phyloP scores from a whole-genome alignment of 2,113 vertebrate species.

The Verasper variegatus region DNA sequence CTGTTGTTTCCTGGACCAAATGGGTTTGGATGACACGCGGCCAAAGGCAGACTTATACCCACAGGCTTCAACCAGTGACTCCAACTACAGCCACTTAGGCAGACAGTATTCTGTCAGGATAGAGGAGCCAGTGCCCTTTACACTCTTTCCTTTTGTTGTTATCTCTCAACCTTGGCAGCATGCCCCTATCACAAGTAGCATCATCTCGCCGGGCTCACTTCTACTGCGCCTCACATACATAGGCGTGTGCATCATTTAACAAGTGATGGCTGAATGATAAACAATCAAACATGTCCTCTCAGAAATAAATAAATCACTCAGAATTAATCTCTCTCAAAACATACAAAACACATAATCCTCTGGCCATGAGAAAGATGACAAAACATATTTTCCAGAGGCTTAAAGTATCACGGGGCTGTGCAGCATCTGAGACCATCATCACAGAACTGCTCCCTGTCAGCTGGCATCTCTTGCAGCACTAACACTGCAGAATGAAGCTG shows the following conservation, averaged over 20 bases:
- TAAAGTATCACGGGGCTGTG: constrained; percentile 31
- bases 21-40: not conserved
- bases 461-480: not conserved
- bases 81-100: not conserved
- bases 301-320: constrained; percentile 15
- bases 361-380: constrained; percentile 17
- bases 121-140: not conserved
- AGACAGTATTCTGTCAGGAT: not conserved
- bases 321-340: not conserved
- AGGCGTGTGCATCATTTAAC: not conserved
- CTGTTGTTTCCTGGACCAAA: not conserved
- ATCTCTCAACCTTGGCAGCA: constrained; percentile 3
- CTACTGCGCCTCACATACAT: constrained; percentile 2
- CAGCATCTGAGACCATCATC: constrained; percentile 29
- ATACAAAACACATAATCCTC: constrained; percentile 23
- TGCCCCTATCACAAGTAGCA: not conserved
- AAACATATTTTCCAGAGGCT: constrained; percentile 43
- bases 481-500: constrained; percentile 7
- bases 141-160: constrained; percentile 11
- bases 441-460: constrained; percentile 12
- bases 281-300: constrained; percentile 24
- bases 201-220: not conserved
- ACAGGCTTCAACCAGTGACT: not conserved
- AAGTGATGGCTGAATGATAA: constrained; percentile 22
- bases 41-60: not conserved